phyloP scores from a whole-genome alignment of 2,888 invertebrate genomes.

The Caenorhabditis angaria region DNA sequence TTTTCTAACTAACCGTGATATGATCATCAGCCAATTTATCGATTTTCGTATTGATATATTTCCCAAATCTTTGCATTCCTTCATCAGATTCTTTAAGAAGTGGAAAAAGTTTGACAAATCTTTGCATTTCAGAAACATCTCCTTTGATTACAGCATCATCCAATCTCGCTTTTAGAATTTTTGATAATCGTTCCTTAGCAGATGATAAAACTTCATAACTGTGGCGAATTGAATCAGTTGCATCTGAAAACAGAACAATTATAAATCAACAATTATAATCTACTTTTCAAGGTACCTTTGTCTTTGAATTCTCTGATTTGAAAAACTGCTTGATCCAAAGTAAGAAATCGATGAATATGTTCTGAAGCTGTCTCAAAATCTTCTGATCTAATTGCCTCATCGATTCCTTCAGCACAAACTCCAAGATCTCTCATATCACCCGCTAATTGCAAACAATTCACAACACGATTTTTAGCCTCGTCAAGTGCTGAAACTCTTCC shows the following conservation, averaged over 20 bases:
- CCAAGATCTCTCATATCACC: conserved; percentile 75
- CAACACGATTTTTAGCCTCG: conserved; percentile 89
- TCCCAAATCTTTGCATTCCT: conserved; percentile 87
- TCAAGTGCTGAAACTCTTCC: conserved; percentile 92
- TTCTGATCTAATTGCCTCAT: conserved; percentile 89
- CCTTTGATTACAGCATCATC: conserved; percentile 88
- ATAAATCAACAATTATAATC: too few relatives aligned
- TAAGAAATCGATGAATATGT: conserved; percentile 81
- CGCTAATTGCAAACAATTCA: conserved; percentile 90
- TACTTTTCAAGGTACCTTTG: conserved; percentile 39
- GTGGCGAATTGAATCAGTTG: conserved; percentile 77
- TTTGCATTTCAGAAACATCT: conserved; percentile 88
- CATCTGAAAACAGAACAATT: too few relatives aligned
- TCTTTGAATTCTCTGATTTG: conserved; percentile 62
- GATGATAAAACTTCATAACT: conserved; percentile 79
- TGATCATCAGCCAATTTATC: conserved; percentile 75
- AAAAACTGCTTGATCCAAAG: conserved; percentile 70
- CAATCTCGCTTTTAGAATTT: conserved; percentile 83
- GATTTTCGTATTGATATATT: conserved; percentile 77
- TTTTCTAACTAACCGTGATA: conserved; percentile 44
- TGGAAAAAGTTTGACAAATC: conserved; percentile 96
- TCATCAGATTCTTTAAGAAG: conserved; percentile 88
- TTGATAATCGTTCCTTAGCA: conserved; percentile 65
- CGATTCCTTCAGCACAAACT: conserved; percentile 92
- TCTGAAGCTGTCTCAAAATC: conserved; percentile 96